These are phyloP conservation scores for Phocides pigmalion DNA, from an alignment of 1,140 invertebrate species.

Conservation along the genomic window DNA sequence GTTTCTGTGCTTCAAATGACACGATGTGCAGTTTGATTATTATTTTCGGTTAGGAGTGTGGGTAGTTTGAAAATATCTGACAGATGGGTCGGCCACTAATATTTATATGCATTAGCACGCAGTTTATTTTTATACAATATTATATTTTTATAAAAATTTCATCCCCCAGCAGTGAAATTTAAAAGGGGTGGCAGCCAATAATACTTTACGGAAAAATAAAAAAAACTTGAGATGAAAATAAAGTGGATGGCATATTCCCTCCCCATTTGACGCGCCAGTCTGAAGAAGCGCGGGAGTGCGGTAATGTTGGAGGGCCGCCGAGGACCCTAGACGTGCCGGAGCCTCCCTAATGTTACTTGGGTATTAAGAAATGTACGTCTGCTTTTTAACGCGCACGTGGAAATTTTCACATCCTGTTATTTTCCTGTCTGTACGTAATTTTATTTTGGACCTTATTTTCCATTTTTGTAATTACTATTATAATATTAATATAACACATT, in stretches of 20 bases:
- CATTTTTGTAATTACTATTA: not conserved
- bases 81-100: too few species aligned
- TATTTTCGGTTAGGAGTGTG: too few species aligned
- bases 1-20: too few species aligned
- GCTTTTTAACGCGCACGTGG: not conserved
- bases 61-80: too few species aligned
- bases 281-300: not conserved
- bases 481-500: too few species aligned
- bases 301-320: constrained; percentile 8
- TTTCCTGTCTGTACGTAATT: not conserved
- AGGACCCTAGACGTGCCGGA: constrained; percentile 2
- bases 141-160: too few species aligned
- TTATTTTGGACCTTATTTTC: not conserved
- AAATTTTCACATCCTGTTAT: not conserved
- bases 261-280: not conserved
- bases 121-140: too few species aligned
- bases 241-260: not conserved
- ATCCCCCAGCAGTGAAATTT: too few species aligned
- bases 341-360: constrained; percentile 15
- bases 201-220: not conserved
- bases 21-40: too few species aligned
- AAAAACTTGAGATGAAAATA: constrained; percentile 1
- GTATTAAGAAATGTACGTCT: constrained; percentile 9
- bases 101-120: too few species aligned
- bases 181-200: too few species aligned